These are phyloP conservation scores for Nycticryphes semicollaris DNA, from an alignment of 2,113 vertebrate genomes.

Conservation along the genomic window DNA sequence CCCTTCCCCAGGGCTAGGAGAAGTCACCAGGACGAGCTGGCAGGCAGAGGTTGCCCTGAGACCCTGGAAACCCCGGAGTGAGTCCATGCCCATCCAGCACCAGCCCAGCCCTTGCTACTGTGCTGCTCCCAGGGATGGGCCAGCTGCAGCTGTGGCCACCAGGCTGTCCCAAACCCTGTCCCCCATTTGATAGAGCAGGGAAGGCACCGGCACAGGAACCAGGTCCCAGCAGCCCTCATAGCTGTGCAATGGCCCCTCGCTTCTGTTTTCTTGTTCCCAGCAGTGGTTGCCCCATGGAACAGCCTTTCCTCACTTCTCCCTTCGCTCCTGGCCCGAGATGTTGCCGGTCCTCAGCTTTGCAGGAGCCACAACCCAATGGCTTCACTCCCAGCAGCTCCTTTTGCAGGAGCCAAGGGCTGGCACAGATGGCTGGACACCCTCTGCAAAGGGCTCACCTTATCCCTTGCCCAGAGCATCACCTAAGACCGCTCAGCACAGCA, in stretches of 20 bases:
- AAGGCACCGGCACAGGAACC: accelerated
- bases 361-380: accelerated
- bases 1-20: not conserved
- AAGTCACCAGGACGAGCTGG: not conserved
- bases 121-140: accelerated
- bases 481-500: not conserved
- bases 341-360: accelerated
- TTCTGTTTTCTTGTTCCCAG: constrained; percentile 22
- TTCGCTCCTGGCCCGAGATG: not conserved
- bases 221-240: not conserved
- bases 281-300: not conserved
- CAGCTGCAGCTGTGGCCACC: not conserved
- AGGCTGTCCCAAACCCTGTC: not conserved
- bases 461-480: not conserved
- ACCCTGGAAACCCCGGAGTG: accelerated
- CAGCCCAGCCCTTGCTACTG: accelerated
- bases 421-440: not conserved
- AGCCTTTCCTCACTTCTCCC: constrained; percentile 10
- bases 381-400: not conserved
- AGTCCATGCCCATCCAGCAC: not conserved
- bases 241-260: accelerated
- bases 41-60: not conserved
- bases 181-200: accelerated
- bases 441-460: not conserved
- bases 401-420: accelerated